Base-by-base conservation (phyloP, 2,797 vertebrate species). In the Coregonus ussuriensis region DNA sequence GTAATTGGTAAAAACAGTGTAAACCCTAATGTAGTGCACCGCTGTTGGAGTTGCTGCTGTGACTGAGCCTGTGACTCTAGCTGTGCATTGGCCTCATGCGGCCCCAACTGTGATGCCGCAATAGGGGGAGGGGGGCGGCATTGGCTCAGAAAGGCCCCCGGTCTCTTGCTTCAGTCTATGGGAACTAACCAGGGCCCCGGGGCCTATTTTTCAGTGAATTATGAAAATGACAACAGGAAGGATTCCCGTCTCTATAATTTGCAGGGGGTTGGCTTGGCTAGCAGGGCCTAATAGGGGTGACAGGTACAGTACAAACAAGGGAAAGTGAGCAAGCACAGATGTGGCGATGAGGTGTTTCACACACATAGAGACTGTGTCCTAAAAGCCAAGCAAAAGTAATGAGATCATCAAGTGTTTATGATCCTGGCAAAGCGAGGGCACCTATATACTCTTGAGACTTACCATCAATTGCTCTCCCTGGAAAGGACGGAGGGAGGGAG, bases 321-420 rank as follows among this genome's bases (percentile, higher is more conserved):
- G 31, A 31, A 31, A 31, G 65, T 66, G 65, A 31, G 31, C 65
- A 14, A 1, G 35, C 7, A 68, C 14, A 71, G 75, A 85, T 71
- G 72, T 80, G 71, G 52, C 31, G 69, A 31, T 72, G 74, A 82
- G 56, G 72, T 77, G 76, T 85, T 82, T 56, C 37, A 18, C 56
- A 33, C 37, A 31, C 56, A 21, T 4, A 47, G 41, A 47, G 9
- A 47, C 18, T 18, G 41, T 16, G 71, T 31, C 71, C 79, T 68
- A 72, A 79, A 80, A 79, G 86, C 87, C 87, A 88, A 88, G 80
- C 80, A 77, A 86, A 90, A 87, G 82, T 73, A 81, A 91, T 86
- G 84, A 90, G 87, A 86, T 88, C 86, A 91, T 83, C 82, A 79
- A 85, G 77, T 85, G 84, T 85, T 86, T 80, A 83, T 74, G 75